Base-by-base conservation (phyloP, 92 coral and sea anemone species). In the Zoanthus gigantus region DNA sequence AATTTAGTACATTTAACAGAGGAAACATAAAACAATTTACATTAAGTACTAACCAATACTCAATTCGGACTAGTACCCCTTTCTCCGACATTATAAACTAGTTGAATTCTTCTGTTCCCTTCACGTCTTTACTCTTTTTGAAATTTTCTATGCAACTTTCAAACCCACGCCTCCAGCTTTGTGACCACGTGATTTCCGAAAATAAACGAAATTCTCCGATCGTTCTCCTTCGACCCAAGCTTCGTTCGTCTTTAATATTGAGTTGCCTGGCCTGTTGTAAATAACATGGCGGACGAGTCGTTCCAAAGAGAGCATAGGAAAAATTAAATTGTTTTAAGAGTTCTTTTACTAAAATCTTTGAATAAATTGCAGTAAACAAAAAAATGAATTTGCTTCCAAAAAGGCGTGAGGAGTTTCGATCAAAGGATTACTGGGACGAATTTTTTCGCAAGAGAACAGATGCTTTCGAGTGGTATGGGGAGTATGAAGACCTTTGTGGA, bases 361-460 rank as follows among this genome's bases (percentile, higher is more conserved):
- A 17, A 7, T 63, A 16, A n/a, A 63, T 16, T n/a, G 28, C 7
- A 32, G 17, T 12, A 75, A 15, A 0, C 17, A 7, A 75, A 30
- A 34, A 61, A 10, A 92, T 85, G 94, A 90, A 92, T 83, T 82
- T 92, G 29, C 88, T 92, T 42, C 95, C 93, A 30, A 90, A 88
- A 87, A 83, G 90, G 16, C 58, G 80, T 13, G 86, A 91, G 63
- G 90, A 92, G 47, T 90, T 90, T 79, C 79, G 87, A 50, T 82
- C 87, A 48, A 92, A 90, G 74, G 90, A 90, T 74, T 89, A 94
- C 69, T 94, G 94, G 96, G 90, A 94, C 83, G 83, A 86, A 63
- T 89, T 94, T 90, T 89, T 91, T 44, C 74, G 79, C 13, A 89
- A 94, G 30, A 86, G 92, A 17, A 79, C 83, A 57, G 89, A 88